These are phyloP conservation scores for Iphiclides podalirius DNA, from an alignment of 2,888 invertebrate genomes.

Conservation along the genomic window DNA sequence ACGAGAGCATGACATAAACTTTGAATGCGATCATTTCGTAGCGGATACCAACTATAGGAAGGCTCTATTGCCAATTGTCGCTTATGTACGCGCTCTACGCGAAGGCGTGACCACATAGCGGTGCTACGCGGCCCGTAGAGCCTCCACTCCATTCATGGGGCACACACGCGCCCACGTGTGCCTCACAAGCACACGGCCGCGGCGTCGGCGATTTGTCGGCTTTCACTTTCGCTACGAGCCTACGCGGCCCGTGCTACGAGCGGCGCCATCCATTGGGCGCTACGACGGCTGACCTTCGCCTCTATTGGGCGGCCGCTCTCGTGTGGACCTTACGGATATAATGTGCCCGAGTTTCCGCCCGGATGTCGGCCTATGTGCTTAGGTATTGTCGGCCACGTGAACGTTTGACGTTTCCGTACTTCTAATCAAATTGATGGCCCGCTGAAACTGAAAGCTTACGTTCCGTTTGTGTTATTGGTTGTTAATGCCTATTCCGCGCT, in stretches of 20 bases:
- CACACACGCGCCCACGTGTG: constrained; percentile 37
- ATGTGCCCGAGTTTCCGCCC: constrained; percentile 35
- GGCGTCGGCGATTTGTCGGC: constrained; percentile 59
- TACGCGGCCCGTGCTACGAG: constrained; percentile 70
- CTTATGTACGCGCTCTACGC: too few species aligned
- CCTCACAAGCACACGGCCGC: constrained; percentile 44
- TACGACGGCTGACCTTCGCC: constrained; percentile 64
- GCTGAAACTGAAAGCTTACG: neutral
- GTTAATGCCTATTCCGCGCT: too few species aligned
- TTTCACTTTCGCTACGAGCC: constrained; percentile 72
- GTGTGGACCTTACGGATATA: constrained; percentile 64
- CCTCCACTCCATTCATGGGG: constrained; percentile 49
- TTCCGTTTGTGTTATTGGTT: too few species aligned
- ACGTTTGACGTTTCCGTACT: neutral
- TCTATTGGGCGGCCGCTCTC: constrained; percentile 59
- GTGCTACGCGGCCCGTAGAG: too few species aligned
- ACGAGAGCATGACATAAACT: too few species aligned
- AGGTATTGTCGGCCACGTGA: constrained; percentile 7
- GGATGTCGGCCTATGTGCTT: constrained; percentile 21
- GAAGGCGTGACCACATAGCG: too few species aligned
- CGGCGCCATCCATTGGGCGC: constrained; percentile 54
- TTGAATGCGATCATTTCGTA: too few species aligned
- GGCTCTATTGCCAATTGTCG: too few species aligned
- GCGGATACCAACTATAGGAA: too few species aligned
- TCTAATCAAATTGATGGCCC: too few species aligned